These are phyloP conservation scores for Paratrypauchen microcephalus DNA, from an alignment of 2,797 vertebrate genomes.

Conservation along the genomic window DNA sequence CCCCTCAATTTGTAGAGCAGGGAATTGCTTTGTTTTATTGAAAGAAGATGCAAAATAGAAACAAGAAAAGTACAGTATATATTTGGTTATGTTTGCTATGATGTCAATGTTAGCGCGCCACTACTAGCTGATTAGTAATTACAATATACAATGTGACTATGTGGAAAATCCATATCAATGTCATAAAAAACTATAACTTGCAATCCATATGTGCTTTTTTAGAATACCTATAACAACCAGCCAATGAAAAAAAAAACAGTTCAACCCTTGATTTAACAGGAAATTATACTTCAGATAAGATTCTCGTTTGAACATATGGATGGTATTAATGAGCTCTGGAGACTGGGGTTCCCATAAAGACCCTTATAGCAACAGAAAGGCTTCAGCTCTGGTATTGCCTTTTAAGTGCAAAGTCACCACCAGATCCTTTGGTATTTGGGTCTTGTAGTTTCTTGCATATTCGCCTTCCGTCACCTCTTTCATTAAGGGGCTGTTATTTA, in stretches of 20 bases:
- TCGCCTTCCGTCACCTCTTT: constrained; percentile 16
- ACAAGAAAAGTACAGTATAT: background rate
- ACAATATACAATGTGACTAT: too few species aligned
- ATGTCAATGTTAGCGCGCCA: background rate
- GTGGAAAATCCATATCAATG: too few species aligned
- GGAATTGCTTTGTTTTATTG: background rate
- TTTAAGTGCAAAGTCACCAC: constrained; percentile 18
- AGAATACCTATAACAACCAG: background rate
- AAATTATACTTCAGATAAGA: background rate
- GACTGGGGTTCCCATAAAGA: background rate
- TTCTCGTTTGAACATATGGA: constrained; percentile 8
- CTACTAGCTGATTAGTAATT: background rate
- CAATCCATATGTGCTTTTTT: background rate
- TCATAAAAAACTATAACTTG: background rate
- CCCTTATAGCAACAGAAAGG: background rate
- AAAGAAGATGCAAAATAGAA: background rate
- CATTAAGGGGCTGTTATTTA: constrained; percentile 1
- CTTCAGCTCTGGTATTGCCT: constrained; percentile 19
- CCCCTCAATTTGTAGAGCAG: constrained; percentile 20
- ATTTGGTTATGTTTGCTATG: background rate
- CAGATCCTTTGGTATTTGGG: constrained; percentile 28
- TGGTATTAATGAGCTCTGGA: background rate
- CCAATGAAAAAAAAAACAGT: background rate
- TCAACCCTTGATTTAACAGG: constrained; percentile 2
- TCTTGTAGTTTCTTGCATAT: constrained; percentile 24